Evolutionary conservation across 30 jellyfish, hydroid and myxozoan species (phyloP), one percentile per base, ranked within the genome.

Genomic region (Aurelia coerulea): DNA sequence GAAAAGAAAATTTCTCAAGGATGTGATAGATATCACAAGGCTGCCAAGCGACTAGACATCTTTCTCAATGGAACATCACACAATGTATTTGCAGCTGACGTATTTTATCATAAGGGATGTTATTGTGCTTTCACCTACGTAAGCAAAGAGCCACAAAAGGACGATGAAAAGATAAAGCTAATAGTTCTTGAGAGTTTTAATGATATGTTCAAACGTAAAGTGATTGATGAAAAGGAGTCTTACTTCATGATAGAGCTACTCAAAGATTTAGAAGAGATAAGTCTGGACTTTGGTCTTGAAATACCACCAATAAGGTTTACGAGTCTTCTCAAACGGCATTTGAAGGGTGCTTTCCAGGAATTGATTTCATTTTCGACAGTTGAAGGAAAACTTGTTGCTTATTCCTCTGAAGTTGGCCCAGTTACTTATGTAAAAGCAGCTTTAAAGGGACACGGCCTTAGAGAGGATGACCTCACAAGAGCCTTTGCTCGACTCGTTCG

Each of bases 1-100:
- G 62, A 37, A 52, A 75, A n/a, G 62, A 75, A 42, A 75, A 12
- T 75, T 52, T 75, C 76, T 52, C 76, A 75, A 49, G 86, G 51
- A 75, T 3, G 86, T 75, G 74, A 50, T 32, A 75, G 59, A 75
- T 78, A 34, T 78, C 41, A 64, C 67, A 79, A 78, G 14, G 88
- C 88, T 78, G 88, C 88, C 76, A 78, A 78, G 8, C 88, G 88
- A 62, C 78, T 78, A 52, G 88, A 78, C 67, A 78, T 78, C 78
- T 35, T 78, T 78, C 88, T 78, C 52, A 59, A 34, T 62, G 78
- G 78, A 59, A 78, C 88, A 78, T 62, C 78, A 59, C 78, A 39
- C 64, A 79, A 78, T 41, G 78, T 78, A 62, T 78, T 59, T 78
- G 88, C 88, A 78, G 88, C 88, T 39, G 78, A 64, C 78, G 51